Percentiles rank a stretch among this genome's conserved stretches.
Evolutionary conservation across 2,113 vertebrate species (phyloP).

Genomic region (Grus americana): DNA sequence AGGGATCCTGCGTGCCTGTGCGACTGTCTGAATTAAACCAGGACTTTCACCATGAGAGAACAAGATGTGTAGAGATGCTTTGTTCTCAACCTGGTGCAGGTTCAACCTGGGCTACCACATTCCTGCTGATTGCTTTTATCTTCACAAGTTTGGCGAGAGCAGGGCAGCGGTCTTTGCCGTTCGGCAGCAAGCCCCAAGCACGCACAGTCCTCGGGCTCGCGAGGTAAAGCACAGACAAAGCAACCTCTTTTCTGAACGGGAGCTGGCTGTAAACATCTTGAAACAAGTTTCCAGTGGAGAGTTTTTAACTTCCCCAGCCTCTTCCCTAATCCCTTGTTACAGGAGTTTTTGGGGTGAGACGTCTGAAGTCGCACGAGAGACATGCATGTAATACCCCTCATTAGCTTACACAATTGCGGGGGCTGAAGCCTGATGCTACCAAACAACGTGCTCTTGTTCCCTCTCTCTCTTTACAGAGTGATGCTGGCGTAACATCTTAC

Average conservation of each 20-base stretch:
- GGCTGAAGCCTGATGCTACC: background rate
- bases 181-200: accelerated
- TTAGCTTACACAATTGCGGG: conserved; percentile 3
- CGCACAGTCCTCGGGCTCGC: accelerated
- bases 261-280: background rate
- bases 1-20: background rate
- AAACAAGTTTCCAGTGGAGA: background rate
- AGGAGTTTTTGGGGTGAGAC: conserved; percentile 19
- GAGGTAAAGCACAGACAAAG: background rate
- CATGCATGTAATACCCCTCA: background rate
- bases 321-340: conserved; percentile 32
- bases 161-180: accelerated
- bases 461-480: background rate
- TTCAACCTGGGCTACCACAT: background rate
- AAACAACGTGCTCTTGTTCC: conserved; percentile 43
- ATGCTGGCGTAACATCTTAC: conserved; percentile 27
- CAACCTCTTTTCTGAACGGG: background rate
- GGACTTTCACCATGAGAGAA: background rate
- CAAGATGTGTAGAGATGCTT: background rate
- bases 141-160: background rate
- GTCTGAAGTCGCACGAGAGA: background rate
- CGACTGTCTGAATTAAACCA: background rate
- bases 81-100: accelerated
- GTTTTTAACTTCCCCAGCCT: background rate
- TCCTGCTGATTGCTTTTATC: background rate